Base-by-base conservation (phyloP, 2,888 invertebrate genomes). In the Oscheius sp. region DNA sequence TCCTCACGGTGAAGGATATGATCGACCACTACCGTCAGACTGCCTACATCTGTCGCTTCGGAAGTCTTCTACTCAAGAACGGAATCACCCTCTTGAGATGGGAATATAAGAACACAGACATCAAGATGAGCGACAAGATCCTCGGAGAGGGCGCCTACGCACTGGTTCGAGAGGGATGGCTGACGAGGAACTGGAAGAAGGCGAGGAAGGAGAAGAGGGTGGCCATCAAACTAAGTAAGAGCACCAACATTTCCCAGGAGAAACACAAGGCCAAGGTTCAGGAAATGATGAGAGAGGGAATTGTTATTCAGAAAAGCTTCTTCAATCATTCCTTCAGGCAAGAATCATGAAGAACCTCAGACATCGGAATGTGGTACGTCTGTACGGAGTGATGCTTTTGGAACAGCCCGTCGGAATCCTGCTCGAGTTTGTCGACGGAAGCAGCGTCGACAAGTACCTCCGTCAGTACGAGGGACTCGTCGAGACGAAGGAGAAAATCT, bases 331-430 rank as follows among this genome's bases (percentile, higher is more conserved):
- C 21, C 21, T 21, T 21, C 21, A 79, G 51, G 79, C 79, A 0
- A 53, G 78, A 13, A 70, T 79, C n/a, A 77, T 76, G 76, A 68
- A 78, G 53, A 62, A 70, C 66, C 73, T 78, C 60, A 76, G 75
- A 35, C 79, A 79, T 47, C 63, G 50, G 60, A 79, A 79, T 47
- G 75, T 79, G 4, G 79, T 79, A 21, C 71, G 76, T 3, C 68
- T 78, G 62, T 78, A 71, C 32, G 79, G 79, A 70, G 78, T 79
- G 0, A 75, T 75, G 42, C 75, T 78, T 10, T 63, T 70, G 3
- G 75, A 78, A 60, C 76, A 79, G 42, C 79, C 78, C 1, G 57
- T 79, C n/a, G 76, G 76, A 62, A 77, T 79, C 58, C 32, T 79
- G 5, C 48, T 80, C 13, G 80, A 80, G 50, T 48, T 80, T n/a